Evolutionary conservation across 1,140 invertebrate genomes (phyloP), one percentile per base, ranked within the genome.

Genomic region (Heliothis virescens): DNA sequence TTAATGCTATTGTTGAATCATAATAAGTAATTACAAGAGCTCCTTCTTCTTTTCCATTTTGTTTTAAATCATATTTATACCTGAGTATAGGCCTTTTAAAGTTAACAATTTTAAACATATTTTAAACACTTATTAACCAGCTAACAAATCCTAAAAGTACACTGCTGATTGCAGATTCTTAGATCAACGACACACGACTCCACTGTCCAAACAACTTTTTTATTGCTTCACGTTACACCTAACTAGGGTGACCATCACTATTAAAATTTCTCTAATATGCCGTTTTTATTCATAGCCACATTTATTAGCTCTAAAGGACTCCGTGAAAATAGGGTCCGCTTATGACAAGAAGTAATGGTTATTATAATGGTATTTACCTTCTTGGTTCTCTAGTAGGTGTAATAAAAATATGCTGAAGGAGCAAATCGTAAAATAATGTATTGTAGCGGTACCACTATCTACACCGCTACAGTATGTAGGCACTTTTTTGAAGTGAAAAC

Each of bases 131-230:
- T 21, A 12, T 47, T 47, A 74, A 74, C 12, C 29, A 15, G 16
- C 34, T 12, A 48, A 21, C n/a, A 74, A 60, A 74, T 74, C 18
- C 10, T 10, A 59, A 26, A 15, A 18, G 47, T 26, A 26, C 18
- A 47, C 16, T 50, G 21, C 59, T 76, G 63, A 76, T 76, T 48
- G 15, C 11, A 78, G 69, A 60, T 78, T 78, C 50, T 50, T 78
- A 26, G n/a, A n/a, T n/a, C 21, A 26, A 26, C 2, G 1, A 2
- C 62, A 55, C 50, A 67, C 59, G 29, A 48, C 21, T 1, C 59
- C 26, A 48, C 75, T 69, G 48, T 67, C 41, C 50, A 69, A 52
- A 62, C 63, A 69, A 78, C 62, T 57, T 78, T 78, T 78, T 78
- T 76, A 60, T 50, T 47, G 60, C 53, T 69, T 18, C 52, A 77